A percentile compares a stretch with the other conserved stretches of the same genome.
These are phyloP conservation scores for Acyrthosiphon pisum DNA, from an alignment of 1,140 invertebrate species.

Conservation along the genomic window DNA sequence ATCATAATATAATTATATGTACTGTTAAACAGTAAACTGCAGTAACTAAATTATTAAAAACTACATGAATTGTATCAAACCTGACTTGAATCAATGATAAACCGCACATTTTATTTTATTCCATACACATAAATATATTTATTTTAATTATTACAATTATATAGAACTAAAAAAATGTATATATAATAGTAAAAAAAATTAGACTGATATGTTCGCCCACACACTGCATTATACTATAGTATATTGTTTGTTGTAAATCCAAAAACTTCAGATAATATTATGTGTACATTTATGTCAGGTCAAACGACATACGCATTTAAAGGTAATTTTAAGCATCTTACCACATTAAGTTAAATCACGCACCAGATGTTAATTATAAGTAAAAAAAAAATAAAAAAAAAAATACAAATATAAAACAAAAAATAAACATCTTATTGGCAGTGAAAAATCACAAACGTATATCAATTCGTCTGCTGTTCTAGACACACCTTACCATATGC, in stretches of 20 bases:
- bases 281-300: constrained; percentile 32
- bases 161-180: constrained; percentile 18
- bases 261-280: constrained; percentile 21
- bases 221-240: neutral
- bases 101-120: neutral
- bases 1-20: neutral
- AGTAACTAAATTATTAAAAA: neutral
- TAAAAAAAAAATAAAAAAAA: constrained; percentile 50
- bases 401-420: constrained; percentile 44
- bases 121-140: neutral
- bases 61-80: neutral
- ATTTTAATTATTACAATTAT: constrained; percentile 21
- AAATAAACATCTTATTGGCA: constrained; percentile 47
- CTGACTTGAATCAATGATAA: neutral
- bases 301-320: constrained; percentile 38
- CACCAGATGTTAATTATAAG: constrained; percentile 52
- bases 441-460: constrained; percentile 50
- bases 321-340: constrained; percentile 48
- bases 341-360: constrained; percentile 43
- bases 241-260: constrained; percentile 8
- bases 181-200: neutral
- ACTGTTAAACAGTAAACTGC: neutral
- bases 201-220: constrained; percentile 27
- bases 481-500: constrained; percentile 52
- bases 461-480: constrained; percentile 34